Percentiles rank a stretch among this genome's conserved stretches.
Evolutionary conservation across 2,113 vertebrate genomes (phyloP).

Genomic region (Rynchops niger): DNA sequence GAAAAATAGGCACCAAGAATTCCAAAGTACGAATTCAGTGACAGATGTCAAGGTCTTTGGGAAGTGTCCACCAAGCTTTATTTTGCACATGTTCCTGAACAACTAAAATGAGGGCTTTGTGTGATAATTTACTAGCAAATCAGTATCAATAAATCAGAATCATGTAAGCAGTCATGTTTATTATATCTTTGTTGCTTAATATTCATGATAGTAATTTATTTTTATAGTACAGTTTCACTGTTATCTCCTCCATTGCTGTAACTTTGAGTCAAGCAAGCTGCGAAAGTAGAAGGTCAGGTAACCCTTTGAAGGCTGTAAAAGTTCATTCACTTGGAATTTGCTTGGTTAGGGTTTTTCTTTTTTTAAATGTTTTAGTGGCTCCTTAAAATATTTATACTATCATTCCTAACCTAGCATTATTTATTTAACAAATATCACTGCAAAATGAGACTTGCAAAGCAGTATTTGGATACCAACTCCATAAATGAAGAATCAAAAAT

Average conservation of each 20-base stretch:
- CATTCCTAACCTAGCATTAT: constrained; percentile 37
- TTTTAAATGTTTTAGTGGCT: not conserved
- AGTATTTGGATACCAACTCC: not conserved
- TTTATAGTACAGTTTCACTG: constrained; percentile 83
- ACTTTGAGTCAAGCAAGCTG: constrained; percentile 73
- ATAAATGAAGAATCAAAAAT: not conserved
- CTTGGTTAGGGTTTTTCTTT: not conserved
- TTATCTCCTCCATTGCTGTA: constrained; percentile 73
- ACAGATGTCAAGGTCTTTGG: constrained; percentile 76
- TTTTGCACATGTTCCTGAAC: constrained; percentile 75
- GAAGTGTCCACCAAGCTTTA: constrained; percentile 79
- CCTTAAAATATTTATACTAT: constrained; percentile 37
- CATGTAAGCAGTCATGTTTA: constrained; percentile 87
- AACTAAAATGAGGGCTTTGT: constrained; percentile 76
- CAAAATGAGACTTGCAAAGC: constrained; percentile 3
- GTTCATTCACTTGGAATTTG: constrained; percentile 38
- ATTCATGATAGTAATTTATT: constrained; percentile 94
- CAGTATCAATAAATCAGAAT: constrained; percentile 94
- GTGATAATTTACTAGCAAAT: constrained; percentile 81
- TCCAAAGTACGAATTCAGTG: constrained; percentile 56
- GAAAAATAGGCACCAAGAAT: constrained; percentile 13
- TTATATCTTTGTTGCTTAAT: constrained; percentile 89
- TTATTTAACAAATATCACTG: constrained; percentile 48
- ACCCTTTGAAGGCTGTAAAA: constrained; percentile 76
- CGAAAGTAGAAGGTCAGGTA: constrained; percentile 72